Conservation (phyloP, 2,888 invertebrate species). For the Tolmerus cingulatus region DNA sequence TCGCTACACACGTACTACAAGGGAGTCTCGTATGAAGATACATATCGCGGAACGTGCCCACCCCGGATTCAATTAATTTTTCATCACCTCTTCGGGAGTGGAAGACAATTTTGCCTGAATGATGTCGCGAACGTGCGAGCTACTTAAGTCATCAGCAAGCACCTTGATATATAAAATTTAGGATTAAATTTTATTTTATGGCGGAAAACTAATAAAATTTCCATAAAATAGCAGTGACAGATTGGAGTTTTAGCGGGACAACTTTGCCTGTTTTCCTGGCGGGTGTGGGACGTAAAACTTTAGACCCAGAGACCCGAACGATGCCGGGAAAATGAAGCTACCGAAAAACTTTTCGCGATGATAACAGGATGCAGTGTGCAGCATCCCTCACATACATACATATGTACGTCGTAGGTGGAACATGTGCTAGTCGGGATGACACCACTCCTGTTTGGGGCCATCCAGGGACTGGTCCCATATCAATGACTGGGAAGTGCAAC, state of each 20-base stretch:
- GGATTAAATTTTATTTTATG: slow-evolving; percentile 31
- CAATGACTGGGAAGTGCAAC: slow-evolving; percentile 27
- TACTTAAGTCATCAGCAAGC: neutral
- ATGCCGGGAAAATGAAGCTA: neutral
- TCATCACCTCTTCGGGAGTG: neutral
- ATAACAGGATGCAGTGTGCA: neutral
- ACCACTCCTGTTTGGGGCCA: neutral
- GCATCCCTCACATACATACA: neutral
- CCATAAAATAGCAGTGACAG: slow-evolving; percentile 27
- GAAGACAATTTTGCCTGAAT: neutral
- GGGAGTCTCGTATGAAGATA: neutral
- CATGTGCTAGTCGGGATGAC: neutral
- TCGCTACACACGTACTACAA: neutral
- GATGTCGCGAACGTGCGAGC: neutral
- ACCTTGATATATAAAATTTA: slow-evolving; percentile 26
- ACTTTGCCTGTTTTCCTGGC: neutral
- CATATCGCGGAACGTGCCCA: neutral
- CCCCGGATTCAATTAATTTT: neutral
- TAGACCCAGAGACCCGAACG: neutral
- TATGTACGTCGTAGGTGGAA: neutral
- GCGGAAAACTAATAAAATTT: slow-evolving; percentile 17
- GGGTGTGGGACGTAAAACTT: neutral
- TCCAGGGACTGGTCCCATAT: neutral
- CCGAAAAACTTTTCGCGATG: neutral
- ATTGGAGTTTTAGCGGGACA: slow-evolving; percentile 28